These are phyloP conservation scores for Troides oblongomaculatus DNA, from an alignment of 2,888 invertebrate genomes.

Conservation along the genomic window DNA sequence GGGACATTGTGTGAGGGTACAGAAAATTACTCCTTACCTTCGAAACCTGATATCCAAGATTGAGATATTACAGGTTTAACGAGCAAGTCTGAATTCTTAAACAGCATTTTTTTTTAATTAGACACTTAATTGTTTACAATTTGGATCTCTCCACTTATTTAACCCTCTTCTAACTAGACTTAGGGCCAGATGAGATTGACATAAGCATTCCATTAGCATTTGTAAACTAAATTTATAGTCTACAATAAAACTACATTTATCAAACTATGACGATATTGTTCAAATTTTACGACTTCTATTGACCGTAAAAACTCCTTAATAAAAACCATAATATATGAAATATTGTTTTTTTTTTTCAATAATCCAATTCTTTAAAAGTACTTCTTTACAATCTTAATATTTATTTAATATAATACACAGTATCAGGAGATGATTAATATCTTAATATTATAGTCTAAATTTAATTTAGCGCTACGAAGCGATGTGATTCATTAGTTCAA, in stretches of 20 bases:
- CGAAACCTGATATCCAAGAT: neutral
- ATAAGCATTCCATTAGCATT: too few species aligned
- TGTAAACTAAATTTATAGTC: too few species aligned
- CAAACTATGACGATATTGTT: too few species aligned
- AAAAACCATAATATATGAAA: neutral
- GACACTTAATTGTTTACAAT: neutral
- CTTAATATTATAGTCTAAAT: slow-evolving; percentile 7
- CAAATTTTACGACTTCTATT: too few species aligned
- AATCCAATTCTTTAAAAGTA: neutral
- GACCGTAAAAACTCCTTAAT: neutral
- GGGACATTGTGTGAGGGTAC: neutral
- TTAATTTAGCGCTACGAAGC: slow-evolving; percentile 11
- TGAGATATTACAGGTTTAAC: neutral
- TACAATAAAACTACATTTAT: too few species aligned
- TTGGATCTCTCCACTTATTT: too few species aligned
- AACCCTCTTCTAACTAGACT: too few species aligned
- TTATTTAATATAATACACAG: neutral
- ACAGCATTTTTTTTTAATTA: neutral
- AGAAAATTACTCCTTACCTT: neutral
- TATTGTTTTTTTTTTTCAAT: neutral
- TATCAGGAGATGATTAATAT: slow-evolving; percentile 5
- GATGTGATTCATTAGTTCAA: neutral
- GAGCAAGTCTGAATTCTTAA: neutral
- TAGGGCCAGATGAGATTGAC: too few species aligned
- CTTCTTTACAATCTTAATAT: neutral